Conservation (phyloP, 2,888 invertebrate genomes). For the Eulithis testata region DNA sequence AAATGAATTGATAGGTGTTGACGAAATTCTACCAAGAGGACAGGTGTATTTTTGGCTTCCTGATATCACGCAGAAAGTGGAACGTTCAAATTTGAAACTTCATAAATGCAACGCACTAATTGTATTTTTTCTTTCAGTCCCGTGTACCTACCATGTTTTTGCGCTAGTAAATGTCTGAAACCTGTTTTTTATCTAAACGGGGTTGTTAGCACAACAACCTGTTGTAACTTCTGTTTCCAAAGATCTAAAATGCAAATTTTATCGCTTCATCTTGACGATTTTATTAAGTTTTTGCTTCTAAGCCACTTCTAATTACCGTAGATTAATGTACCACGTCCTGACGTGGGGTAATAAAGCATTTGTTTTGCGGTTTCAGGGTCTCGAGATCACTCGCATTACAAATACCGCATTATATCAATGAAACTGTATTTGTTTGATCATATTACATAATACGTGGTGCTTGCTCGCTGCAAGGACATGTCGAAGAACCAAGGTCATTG, state of each 20-base stretch:
- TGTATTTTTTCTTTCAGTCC: too few species aligned
- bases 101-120: too few species aligned
- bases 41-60: too few species aligned
- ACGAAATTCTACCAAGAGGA: too few species aligned
- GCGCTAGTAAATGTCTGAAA: neutral
- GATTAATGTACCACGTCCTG: constrained; percentile 48
- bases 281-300: constrained; percentile 59
- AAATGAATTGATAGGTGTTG: too few species aligned
- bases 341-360: constrained; percentile 47
- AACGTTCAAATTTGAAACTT: too few species aligned
- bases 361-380: constrained; percentile 45
- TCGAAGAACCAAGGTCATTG: too few species aligned
- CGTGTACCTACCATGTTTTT: neutral
- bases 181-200: constrained; percentile 15
- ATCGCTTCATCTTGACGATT: constrained; percentile 68
- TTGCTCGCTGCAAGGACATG: too few species aligned
- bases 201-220: constrained; percentile 53
- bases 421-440: too few species aligned
- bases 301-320: constrained; percentile 50
- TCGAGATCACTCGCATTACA: constrained; percentile 20
- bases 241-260: constrained; percentile 53
- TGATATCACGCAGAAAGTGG: too few species aligned
- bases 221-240: constrained; percentile 65
- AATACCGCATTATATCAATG: constrained; percentile 1
- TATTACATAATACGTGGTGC: too few species aligned